phyloP scores from a whole-genome alignment of 2,888 invertebrate species.

The Hirudinaria manillensis region DNA sequence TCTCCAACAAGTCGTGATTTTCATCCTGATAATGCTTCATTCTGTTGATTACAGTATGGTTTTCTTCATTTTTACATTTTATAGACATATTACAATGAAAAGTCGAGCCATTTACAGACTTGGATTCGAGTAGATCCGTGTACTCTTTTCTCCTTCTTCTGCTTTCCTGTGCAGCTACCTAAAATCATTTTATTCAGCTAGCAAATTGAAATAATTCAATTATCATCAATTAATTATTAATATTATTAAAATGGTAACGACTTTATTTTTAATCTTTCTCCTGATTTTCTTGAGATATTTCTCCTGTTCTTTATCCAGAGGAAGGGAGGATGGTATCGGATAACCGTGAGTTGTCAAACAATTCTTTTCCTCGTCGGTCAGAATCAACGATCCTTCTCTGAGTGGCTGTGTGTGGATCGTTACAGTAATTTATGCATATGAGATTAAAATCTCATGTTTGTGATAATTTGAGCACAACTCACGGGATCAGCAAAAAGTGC shows the following conservation, averaged over 20 bases:
- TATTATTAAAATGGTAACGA: constrained; percentile 49
- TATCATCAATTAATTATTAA: neutral
- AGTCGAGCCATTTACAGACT: constrained; percentile 50
- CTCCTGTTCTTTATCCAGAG: constrained; percentile 93
- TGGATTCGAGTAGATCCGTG: constrained; percentile 90
- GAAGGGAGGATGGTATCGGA: constrained; percentile 87
- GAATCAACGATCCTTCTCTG: constrained; percentile 65
- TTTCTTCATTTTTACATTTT: constrained; percentile 7
- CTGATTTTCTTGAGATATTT: constrained; percentile 95
- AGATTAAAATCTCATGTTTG: neutral
- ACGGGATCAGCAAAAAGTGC: constrained; percentile 2
- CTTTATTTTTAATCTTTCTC: constrained; percentile 98
- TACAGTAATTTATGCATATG: neutral
- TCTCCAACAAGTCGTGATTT: constrained; percentile 52
- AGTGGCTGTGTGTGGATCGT: constrained; percentile 21
- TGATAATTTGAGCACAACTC: neutral
- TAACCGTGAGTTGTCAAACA: constrained; percentile 95
- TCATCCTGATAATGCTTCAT: constrained; percentile 52
- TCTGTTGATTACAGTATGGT: too few species aligned
- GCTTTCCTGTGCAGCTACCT: constrained; percentile 98
- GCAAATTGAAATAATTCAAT: too few species aligned
- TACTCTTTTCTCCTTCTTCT: constrained; percentile 98
- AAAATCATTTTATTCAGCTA: constrained; percentile 37
- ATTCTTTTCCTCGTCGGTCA: constrained; percentile 88
- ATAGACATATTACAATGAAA: neutral